A percentile compares a stretch with the other conserved stretches of the same genome.
phyloP scores from a whole-genome alignment of 2,113 vertebrate genomes.

The Pelecanus crispus region DNA sequence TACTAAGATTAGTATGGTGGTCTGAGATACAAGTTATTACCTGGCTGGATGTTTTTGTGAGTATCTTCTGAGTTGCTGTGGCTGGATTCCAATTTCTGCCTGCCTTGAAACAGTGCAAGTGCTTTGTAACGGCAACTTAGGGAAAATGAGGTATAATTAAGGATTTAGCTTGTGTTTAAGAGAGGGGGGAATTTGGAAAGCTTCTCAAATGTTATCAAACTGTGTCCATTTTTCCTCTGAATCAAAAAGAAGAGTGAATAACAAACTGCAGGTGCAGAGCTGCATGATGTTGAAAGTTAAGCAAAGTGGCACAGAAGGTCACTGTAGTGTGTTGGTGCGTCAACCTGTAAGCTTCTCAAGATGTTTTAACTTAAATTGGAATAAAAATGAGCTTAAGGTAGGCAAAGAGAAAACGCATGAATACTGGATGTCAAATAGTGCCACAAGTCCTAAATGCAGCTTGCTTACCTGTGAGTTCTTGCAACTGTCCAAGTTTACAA shows the following conservation, averaged over 20 bases:
- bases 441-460: background rate
- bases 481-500: background rate
- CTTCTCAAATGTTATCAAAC: background rate
- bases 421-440: background rate
- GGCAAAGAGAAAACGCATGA: background rate
- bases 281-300: background rate
- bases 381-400: background rate
- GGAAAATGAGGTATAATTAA: background rate
- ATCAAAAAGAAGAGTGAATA: background rate
- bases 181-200: background rate
- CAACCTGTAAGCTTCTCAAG: background rate
- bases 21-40: background rate
- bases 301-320: background rate
- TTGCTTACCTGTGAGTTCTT: background rate
- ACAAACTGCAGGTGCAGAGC: background rate
- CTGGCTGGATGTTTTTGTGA: background rate
- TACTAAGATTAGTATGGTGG: background rate
- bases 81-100: background rate
- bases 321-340: background rate
- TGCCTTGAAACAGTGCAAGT: background rate
- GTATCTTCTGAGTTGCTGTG: background rate
- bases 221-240: background rate
- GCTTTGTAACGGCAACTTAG: background rate
- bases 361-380: background rate
- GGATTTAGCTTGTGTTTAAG: background rate